Evolutionary conservation across 2,797 vertebrate species (phyloP), one percentile per base, ranked within the genome.

Genomic region (Cuculus canorus): DNA sequence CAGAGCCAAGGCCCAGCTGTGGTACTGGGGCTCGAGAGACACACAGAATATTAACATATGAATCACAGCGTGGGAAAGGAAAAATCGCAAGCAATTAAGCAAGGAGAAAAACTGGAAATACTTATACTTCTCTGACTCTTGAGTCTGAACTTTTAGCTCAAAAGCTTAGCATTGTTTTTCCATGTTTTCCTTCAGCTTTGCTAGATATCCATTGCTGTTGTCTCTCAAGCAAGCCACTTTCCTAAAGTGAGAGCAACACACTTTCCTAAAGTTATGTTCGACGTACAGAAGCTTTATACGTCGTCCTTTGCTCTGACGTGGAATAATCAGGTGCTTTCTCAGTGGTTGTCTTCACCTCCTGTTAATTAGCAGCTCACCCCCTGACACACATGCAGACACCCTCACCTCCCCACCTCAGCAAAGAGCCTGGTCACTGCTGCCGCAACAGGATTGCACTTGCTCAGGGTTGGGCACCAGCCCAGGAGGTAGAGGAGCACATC

Each of bases 91-190:
- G n/a, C 28, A 60, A 33, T 54, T 75, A 61, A 86, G 70, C 35
- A 85, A 65, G 25, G 47, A 76, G 59, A 54, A 90, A 90, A 56
- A 43, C 54, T 28, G 70, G 39, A 79, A 86, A n/a, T 35, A 65
- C 93, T 96, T 73, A 82, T 32, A 79, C 53, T 64, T 93, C 65
- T 93, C 82, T 93, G 24, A 35, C 61, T 84, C 78, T 53, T 9
- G 1, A 11, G 5, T n/a, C 54, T 91, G 80, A 86, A 32, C 53
- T 69, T 84, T 90, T 92, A 71, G 71, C 52, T 88, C 21, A 66
- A n/a, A 90, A 82, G 9, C 56, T 89, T 69, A 45, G 25, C 37
- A 48, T 17, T 81, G 33, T 30, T 69, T 72, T 69, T 47, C 28
- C 59, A 78, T 21, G 43, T 37, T 85, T 87, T 75, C 23, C 59